Conservation (phyloP, 2,888 invertebrate species). For the Anarsia innoxiella region DNA sequence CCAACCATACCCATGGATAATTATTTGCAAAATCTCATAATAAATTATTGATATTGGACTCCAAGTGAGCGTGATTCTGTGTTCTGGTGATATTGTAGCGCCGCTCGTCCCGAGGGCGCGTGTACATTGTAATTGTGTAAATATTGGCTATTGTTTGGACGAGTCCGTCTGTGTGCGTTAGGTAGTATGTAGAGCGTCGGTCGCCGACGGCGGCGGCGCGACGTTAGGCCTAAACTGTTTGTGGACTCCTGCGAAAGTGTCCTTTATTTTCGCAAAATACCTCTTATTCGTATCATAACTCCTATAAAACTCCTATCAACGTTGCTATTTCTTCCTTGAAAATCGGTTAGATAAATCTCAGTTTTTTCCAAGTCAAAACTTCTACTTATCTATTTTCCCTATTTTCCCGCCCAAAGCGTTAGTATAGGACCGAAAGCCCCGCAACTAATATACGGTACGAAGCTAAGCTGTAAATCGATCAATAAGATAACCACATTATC, state of each 20-base stretch:
- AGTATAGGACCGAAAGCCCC: too few species aligned
- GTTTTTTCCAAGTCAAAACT: background rate
- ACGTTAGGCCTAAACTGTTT: conserved; percentile 55
- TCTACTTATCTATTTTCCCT: too few species aligned
- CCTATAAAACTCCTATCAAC: conserved; percentile 26
- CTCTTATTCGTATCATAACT: conserved; percentile 46
- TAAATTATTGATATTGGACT: conserved; percentile 56
- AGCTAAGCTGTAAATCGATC: conserved; percentile 14
- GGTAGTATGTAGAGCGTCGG: conserved; percentile 33
- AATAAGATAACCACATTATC: conserved; percentile 13
- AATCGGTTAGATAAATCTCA: conserved; percentile 2
- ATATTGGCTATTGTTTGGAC: conserved; percentile 51
- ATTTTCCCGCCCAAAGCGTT: conserved; percentile 10
- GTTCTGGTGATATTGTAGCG: conserved; percentile 57
- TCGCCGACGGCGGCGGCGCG: conserved; percentile 35
- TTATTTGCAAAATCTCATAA: conserved; percentile 40
- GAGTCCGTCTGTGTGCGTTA: conserved; percentile 56
- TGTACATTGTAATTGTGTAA: conserved; percentile 45
- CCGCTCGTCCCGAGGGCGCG: conserved; percentile 34
- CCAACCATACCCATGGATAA: conserved; percentile 18
- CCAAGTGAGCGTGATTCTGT: conserved; percentile 65
- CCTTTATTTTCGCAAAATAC: conserved; percentile 48
- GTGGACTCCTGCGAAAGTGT: conserved; percentile 56
- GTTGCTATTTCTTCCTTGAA: background rate
- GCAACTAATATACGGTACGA: background rate